These are phyloP conservation scores for Sceloporus tristichus DNA, from an alignment of 2,113 vertebrate species.

Conservation along the genomic window DNA sequence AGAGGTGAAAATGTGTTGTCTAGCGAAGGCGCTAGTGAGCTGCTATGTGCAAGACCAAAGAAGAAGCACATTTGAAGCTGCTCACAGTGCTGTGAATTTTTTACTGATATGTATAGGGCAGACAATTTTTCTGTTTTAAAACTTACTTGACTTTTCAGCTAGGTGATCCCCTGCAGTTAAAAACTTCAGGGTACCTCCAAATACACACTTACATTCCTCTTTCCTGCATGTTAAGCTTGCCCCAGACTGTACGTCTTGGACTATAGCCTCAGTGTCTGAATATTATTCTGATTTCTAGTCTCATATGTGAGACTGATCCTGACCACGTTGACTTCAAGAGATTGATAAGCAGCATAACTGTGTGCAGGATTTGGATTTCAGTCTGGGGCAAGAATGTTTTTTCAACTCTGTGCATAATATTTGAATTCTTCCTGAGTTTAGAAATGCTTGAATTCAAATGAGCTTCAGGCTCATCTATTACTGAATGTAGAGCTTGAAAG, in stretches of 20 bases:
- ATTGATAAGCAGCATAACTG: constrained; percentile 6
- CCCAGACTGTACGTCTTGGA: neutral
- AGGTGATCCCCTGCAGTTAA: neutral
- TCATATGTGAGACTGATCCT: neutral
- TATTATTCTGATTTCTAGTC: constrained; percentile 19
- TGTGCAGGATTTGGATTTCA: constrained; percentile 1
- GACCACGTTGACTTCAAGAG: constrained; percentile 8
- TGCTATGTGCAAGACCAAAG: neutral
- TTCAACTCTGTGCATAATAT: neutral
- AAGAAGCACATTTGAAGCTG: neutral
- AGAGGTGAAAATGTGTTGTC: no score
- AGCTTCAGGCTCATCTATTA: neutral
- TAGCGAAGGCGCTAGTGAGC: neutral
- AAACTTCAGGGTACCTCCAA: neutral
- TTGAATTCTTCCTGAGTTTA: constrained; percentile 9
- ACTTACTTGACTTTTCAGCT: constrained; percentile 5
- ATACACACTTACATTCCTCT: neutral
- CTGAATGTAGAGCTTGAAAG: neutral
- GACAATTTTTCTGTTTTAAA: neutral
- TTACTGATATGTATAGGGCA: neutral
- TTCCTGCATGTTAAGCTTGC: neutral
- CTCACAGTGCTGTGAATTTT: neutral
- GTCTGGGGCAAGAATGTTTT: neutral
- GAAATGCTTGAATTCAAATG: constrained; percentile 1
- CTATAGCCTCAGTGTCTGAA: neutral